phyloP scores from a whole-genome alignment of 2,113 vertebrate genomes.

The Rhynchomys soricoides region DNA sequence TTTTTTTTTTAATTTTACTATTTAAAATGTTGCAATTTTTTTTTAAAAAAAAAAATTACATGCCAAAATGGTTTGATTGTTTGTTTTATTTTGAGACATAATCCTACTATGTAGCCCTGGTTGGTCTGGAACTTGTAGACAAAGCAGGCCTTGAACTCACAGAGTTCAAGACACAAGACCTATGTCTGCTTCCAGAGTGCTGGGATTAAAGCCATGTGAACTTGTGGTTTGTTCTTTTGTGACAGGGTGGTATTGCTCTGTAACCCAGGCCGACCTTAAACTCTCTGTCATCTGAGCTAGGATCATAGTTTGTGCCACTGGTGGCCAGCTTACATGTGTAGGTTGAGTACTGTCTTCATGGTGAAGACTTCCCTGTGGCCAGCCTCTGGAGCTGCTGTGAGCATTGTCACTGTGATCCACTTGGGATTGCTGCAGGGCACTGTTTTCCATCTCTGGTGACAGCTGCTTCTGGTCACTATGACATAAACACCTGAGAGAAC shows the following conservation, averaged over 20 bases:
- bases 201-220: not conserved
- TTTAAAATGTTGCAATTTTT: not conserved
- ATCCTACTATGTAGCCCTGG: not conserved
- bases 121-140: not conserved
- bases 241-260: not conserved
- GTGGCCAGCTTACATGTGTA: fast-evolving
- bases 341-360: not conserved
- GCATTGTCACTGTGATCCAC: not conserved
- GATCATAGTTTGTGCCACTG: not conserved
- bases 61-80: not conserved
- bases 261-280: not conserved
- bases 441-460: not conserved
- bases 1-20: not conserved
- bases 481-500: not conserved
- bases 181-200: not conserved
- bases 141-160: not conserved
- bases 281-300: not conserved
- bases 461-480: not conserved
- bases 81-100: not conserved
- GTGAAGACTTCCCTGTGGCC: not conserved
- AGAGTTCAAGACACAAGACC: no score
- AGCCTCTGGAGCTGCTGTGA: not conserved
- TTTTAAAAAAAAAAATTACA: not conserved
- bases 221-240: not conserved
- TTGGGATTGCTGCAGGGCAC: not conserved